Conservation (phyloP, 1,140 invertebrate genomes). For the Episyrphus balteatus region DNA sequence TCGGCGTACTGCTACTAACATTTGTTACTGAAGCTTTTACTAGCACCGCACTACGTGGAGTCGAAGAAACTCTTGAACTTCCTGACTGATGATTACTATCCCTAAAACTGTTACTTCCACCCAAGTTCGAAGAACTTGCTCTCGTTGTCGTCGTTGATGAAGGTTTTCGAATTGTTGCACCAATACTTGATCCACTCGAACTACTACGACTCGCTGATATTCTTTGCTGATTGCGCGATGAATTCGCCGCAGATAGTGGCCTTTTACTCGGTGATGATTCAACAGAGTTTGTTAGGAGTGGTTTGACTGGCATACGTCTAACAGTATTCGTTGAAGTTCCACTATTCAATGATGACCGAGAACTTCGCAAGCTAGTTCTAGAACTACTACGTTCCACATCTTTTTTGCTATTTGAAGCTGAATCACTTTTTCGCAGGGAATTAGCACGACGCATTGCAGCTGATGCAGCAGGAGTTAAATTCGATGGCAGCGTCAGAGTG, state of each 20-base stretch:
- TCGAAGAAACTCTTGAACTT: constrained; percentile 8
- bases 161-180: constrained; percentile 24
- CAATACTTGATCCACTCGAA: constrained; percentile 54
- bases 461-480: constrained; percentile 11
- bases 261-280: constrained; percentile 32
- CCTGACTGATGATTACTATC: constrained; percentile 19
- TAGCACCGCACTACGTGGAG: constrained; percentile 21
- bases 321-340: constrained; percentile 69
- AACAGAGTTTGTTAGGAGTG: constrained; percentile 15
- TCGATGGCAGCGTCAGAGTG: constrained; percentile 16
- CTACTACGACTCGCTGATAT: constrained; percentile 58
- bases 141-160: constrained; percentile 9
- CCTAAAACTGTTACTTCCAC: constrained; percentile 30
- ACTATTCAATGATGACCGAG: constrained; percentile 70
- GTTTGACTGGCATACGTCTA: constrained; percentile 45
- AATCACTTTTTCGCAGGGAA: constrained; percentile 32
- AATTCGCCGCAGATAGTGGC: constrained; percentile 23
- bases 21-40: constrained; percentile 21
- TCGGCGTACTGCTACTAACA: neutral
- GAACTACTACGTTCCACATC: constrained; percentile 53
- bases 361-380: constrained; percentile 64
- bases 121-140: constrained; percentile 10
- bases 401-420: constrained; percentile 13
- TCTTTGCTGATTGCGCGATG: constrained; percentile 26
- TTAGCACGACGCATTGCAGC: constrained; percentile 19